Base-by-base conservation (phyloP, 2,113 vertebrate genomes). In the Lepus europaeus region DNA sequence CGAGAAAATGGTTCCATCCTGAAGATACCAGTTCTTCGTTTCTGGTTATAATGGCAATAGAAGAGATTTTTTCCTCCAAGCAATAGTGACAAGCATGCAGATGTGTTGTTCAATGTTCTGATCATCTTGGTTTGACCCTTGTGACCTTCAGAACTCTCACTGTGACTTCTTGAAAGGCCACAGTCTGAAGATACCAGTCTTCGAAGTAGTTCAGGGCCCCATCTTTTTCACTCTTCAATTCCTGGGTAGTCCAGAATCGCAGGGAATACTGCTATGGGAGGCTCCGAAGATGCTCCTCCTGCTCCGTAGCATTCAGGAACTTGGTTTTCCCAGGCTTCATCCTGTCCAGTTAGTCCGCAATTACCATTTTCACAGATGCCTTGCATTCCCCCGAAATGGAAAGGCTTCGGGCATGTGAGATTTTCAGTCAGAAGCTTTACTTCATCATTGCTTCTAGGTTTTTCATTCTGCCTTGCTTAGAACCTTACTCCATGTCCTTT, bases 1-100 rank as follows among this genome's bases (percentile, higher is more conserved):
- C 97, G 85, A 97, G 95, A 97, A 96, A 92, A 96, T 1, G 96
- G n/a, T 97, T 98, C 98, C 98, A 83, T 98, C 95, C 97, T 96
- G 97, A 93, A 95, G 97, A 98, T 96, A 96, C 91, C 96, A 97
- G 22, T 91, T 98, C 98, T 98, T 98, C 98, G 76, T 73, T 98
- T 97, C 97, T 97, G 76, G 97, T 98, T 97, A 85, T 95, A 97
- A 95, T 96, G 95, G 93, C 92, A 95, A 72, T 91, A 90, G 97
- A 94, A 94, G 93, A 83, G 53, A 77, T 73, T 88, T 91, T 88
- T 89, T 91, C 94, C 96, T 98, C 97, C 97, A 51, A 19, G 68
- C 83, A 91, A 96, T 0, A 77, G 93, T 90, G 95, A 96, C 81
- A 97, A 95, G 59, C 10, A 96, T 91, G 96, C 29, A 93, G 89